phyloP scores from a whole-genome alignment of 2,113 vertebrate genomes.

The Sceloporus undulatus region DNA sequence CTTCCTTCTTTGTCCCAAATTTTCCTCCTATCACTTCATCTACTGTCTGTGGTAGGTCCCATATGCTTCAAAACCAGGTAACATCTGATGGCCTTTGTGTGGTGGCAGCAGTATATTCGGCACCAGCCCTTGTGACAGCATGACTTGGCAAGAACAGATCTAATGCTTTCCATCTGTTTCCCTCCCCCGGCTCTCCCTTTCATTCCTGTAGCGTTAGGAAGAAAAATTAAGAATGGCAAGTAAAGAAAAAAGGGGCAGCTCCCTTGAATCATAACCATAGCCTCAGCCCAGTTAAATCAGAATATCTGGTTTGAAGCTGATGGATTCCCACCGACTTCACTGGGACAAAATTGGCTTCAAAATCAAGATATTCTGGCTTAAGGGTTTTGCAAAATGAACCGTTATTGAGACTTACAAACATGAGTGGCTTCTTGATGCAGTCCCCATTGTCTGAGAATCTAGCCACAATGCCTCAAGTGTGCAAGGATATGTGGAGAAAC shows the following conservation, averaged over 20 bases:
- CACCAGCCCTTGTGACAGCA: conserved; percentile 18
- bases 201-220: not conserved
- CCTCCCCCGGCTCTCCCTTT: not conserved
- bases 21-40: conserved; percentile 16
- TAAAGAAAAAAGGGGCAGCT: conserved; percentile 6
- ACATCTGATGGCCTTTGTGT: conserved; percentile 44
- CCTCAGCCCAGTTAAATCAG: conserved; percentile 1
- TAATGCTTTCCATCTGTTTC: conserved; percentile 46
- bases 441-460: conserved; percentile 34
- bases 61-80: conserved; percentile 29
- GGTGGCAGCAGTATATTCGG: conserved; percentile 35
- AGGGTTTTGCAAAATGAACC: conserved; percentile 31
- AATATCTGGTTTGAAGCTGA: conserved; percentile 10
- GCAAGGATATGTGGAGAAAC: not conserved
- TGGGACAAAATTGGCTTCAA: conserved; percentile 7
- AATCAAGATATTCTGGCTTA: conserved; percentile 27
- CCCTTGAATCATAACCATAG: conserved; percentile 18
- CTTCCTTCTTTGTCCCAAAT: conserved; percentile 30
- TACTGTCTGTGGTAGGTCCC: not conserved
- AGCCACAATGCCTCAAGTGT: not conserved
- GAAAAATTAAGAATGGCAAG: not conserved
- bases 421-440: conserved; percentile 12
- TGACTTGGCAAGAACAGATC: conserved; percentile 17
- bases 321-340: conserved; percentile 12
- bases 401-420: conserved; percentile 21